Conservation (phyloP, 1,140 invertebrate species). For the Hyposmocoma kahamanoa region DNA sequence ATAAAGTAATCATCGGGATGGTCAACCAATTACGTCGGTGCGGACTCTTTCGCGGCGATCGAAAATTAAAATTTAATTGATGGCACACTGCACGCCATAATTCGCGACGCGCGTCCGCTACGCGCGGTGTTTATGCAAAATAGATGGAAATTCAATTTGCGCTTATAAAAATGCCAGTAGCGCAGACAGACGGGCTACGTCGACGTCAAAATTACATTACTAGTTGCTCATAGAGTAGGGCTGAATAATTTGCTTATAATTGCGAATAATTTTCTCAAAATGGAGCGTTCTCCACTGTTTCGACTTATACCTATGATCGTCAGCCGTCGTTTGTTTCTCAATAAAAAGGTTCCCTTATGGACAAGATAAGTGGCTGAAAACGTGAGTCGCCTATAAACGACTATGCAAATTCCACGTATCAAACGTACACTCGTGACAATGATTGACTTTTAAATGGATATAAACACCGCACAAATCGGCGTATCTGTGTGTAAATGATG, state of each 20-base stretch:
- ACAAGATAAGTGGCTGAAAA: slow-evolving; percentile 28
- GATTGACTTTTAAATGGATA: slow-evolving; percentile 47
- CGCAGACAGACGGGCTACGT: too few species aligned
- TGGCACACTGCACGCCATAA: slow-evolving; percentile 33
- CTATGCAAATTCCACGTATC: slow-evolving; percentile 28
- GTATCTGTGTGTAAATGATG: slow-evolving; percentile 15
- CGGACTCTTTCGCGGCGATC: slow-evolving; percentile 47
- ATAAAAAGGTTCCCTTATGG: slow-evolving; percentile 22
- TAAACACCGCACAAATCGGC: slow-evolving; percentile 26
- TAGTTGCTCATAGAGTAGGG: too few species aligned
- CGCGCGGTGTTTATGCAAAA: slow-evolving; percentile 52
- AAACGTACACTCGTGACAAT: slow-evolving; percentile 30
- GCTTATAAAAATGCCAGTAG: slow-evolving; percentile 28
- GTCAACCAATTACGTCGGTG: slow-evolving; percentile 49
- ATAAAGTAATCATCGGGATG: slow-evolving; percentile 64
- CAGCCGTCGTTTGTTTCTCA: slow-evolving; percentile 14
- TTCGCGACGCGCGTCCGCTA: slow-evolving; percentile 20
- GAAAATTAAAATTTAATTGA: slow-evolving; percentile 66
- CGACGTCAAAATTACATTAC: too few species aligned
- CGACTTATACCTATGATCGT: too few species aligned
- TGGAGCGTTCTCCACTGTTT: not conserved
- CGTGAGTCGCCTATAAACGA: slow-evolving; percentile 28
- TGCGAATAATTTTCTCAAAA: slow-evolving; percentile 13
- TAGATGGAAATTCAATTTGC: slow-evolving; percentile 63
- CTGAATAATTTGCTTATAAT: too few species aligned